These are phyloP conservation scores for Syngnathus typhle DNA, from an alignment of 2,113 vertebrate species.

Conservation along the genomic window DNA sequence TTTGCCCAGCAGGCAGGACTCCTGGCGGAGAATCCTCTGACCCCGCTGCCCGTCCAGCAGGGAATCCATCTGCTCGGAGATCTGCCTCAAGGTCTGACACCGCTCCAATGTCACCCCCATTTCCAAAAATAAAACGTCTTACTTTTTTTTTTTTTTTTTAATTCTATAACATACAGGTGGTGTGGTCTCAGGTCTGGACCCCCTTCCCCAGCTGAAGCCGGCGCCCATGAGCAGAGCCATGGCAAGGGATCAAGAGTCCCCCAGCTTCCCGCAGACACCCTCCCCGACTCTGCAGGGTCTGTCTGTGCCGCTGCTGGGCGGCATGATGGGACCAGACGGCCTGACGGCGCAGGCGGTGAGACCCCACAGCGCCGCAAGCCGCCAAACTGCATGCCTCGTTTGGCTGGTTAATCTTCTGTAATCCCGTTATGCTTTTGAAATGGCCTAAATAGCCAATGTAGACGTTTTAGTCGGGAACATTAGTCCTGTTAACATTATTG, in stretches of 20 bases:
- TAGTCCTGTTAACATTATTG: neutral
- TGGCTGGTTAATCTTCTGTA: neutral
- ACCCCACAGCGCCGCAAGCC: neutral
- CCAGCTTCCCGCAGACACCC: conserved; percentile 67
- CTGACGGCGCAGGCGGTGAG: conserved; percentile 74
- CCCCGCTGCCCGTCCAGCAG: conserved; percentile 68
- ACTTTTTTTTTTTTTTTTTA: neutral
- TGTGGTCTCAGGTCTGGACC: conserved; percentile 62
- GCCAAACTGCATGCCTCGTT: neutral
- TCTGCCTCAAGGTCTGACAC: conserved; percentile 67
- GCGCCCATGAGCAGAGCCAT: conserved; percentile 55
- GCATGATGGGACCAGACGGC: conserved; percentile 68
- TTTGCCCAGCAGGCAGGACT: conserved; percentile 77
- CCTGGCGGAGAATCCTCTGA: conserved; percentile 80
- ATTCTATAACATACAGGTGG: conserved; percentile 35
- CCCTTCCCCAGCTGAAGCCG: conserved; percentile 69
- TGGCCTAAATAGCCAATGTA: neutral
- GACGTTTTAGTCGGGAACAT: no score
- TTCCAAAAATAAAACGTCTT: neutral
- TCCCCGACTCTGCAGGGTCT: conserved; percentile 71
- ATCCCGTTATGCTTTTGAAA: neutral
- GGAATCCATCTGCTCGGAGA: conserved; percentile 71
- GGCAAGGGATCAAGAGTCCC: conserved; percentile 72
- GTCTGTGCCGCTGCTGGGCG: conserved; percentile 69
- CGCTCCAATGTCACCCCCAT: conserved; percentile 21